These are phyloP conservation scores for Leptobrachium ailaonicum DNA, from an alignment of 2,113 vertebrate species.

Conservation along the genomic window DNA sequence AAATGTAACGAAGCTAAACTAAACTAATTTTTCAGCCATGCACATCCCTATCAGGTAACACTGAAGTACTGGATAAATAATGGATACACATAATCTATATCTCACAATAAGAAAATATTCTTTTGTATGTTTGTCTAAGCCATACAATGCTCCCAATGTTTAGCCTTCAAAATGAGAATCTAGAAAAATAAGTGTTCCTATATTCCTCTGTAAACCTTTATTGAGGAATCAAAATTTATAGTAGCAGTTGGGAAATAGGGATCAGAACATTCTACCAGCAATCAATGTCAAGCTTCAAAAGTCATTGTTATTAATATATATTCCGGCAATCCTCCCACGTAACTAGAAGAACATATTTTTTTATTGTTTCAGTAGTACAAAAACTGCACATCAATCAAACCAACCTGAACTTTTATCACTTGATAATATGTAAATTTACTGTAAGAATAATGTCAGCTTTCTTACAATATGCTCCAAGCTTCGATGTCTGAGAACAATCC, in stretches of 20 bases:
- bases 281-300: slow-evolving; percentile 6
- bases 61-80: no score
- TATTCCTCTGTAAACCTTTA: slow-evolving; percentile 26
- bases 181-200: background rate
- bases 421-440: slow-evolving; percentile 32
- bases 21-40: no score
- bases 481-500: slow-evolving; percentile 5
- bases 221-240: slow-evolving; percentile 14
- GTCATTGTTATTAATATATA: slow-evolving; percentile 34
- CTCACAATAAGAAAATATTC: no score
- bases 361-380: slow-evolving; percentile 9
- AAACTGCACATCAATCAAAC: slow-evolving; percentile 18
- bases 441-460: background rate
- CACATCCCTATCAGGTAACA: no score
- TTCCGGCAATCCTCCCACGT: slow-evolving; percentile 10
- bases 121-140: no score
- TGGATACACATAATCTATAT: no score
- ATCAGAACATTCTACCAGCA: slow-evolving; percentile 6
- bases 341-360: background rate
- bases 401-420: slow-evolving; percentile 14
- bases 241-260: background rate
- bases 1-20: no score
- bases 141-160: no score
- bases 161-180: no score
- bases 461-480: background rate